Evolutionary conservation across 2,797 vertebrate genomes (phyloP), one percentile per base, ranked within the genome.

Genomic region (Coregonus ussuriensis): DNA sequence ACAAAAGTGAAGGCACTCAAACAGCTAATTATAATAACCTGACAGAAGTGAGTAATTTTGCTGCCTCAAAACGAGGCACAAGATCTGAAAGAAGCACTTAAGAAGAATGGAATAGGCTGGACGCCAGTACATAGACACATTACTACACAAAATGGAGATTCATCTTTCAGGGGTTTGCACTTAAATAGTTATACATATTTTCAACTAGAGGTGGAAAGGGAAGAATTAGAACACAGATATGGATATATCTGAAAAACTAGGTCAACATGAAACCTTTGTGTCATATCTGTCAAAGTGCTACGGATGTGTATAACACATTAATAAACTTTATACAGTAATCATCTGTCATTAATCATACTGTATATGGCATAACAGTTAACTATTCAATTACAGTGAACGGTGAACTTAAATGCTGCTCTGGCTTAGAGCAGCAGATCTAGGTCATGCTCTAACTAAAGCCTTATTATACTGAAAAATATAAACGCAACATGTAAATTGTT

Each of bases 21-120:
- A 93, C 81, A 81, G 86, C 89, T 93, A 91, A 92, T 93, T 93
- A 91, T 89, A 91, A 93, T 93, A 93, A 93, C 90, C 88, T 91
- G 91, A 93, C 91, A 93, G 87, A 90, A 92, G 88, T 92, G 88
- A 94, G 89, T 92, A 89, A 93, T 93, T 92, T 89, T 87, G 86
- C 83, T 81, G 78, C 85, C 83, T 88, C 83, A 91, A 90, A 90
- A 90, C 68, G 77, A 88, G 85, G 82, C 85, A 74, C 75, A 87
- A 90, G 86, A 91, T 91, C 87, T 79, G 79, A 81, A 84, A 88
- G 82, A 80, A 88, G 82, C 89, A 90, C 87, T 93, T 89, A 81
- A 84, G 82, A 85, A 80, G 87, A 89, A 89, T 84, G 89, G 88
- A 90, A 90, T 79, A 79, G 85, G 67, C 89, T 84, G 78, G 81